phyloP scores from a whole-genome alignment of 2,888 invertebrate species.

The Nymphalis c-album region DNA sequence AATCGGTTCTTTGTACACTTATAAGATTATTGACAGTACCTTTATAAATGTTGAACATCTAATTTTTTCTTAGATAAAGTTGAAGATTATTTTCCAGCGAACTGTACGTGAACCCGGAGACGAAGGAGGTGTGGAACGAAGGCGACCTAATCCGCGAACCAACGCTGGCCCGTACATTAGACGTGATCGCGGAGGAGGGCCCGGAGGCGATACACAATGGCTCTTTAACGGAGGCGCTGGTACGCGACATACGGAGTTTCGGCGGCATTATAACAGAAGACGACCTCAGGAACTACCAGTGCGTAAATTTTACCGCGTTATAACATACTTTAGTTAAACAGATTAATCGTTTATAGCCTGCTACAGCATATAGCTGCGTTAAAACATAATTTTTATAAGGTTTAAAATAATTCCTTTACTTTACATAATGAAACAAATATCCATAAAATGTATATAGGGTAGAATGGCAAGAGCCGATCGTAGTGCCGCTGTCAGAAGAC shows the following conservation, averaged over 20 bases:
- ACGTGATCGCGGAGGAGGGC: conserved; percentile 85
- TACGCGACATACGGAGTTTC: conserved; percentile 84
- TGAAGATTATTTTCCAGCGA: conserved; percentile 56
- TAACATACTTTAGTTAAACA: too few relatives aligned
- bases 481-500: conserved; percentile 80
- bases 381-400: too few relatives aligned
- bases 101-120: conserved; percentile 83
- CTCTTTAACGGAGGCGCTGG: conserved; percentile 83
- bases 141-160: conserved; percentile 85
- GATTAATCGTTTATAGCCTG: too few relatives aligned
- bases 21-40: too few relatives aligned
- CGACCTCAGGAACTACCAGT: conserved; percentile 89
- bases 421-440: neutral
- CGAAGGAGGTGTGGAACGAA: conserved; percentile 81
- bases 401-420: too few relatives aligned
- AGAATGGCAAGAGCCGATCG: conserved; percentile 84
- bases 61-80: neutral
- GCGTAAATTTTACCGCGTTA: conserved; percentile 3
- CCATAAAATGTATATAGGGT: conserved; percentile 58
- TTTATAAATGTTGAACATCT: too few relatives aligned
- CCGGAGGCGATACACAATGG: conserved; percentile 89
- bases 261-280: conserved; percentile 90
- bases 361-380: too few relatives aligned
- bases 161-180: conserved; percentile 86
- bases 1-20: too few relatives aligned